phyloP scores from a whole-genome alignment of 2,113 vertebrate genomes.

The Rhabdomys dilectus region DNA sequence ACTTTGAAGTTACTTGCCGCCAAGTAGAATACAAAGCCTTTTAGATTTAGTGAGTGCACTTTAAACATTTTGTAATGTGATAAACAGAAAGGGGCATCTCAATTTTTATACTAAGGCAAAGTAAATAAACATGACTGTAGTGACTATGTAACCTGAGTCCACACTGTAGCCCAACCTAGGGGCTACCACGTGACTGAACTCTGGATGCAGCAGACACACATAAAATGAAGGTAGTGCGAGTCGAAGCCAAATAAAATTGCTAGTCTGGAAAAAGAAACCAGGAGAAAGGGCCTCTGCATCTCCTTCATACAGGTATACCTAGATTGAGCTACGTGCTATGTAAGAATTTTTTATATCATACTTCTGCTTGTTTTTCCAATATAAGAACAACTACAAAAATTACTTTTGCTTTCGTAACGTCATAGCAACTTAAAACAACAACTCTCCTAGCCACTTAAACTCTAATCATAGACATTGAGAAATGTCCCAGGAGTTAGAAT shows the following conservation, averaged over 20 bases:
- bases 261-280: background rate
- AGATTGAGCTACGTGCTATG: background rate
- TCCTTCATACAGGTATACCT: background rate
- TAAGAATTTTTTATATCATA: background rate
- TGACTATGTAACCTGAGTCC: conserved; percentile 46
- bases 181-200: background rate
- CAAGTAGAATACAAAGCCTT: conserved; percentile 18
- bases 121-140: conserved; percentile 26
- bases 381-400: background rate
- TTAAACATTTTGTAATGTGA: conserved; percentile 37
- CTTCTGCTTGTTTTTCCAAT: conserved; percentile 1
- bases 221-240: conserved; percentile 20
- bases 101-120: conserved; percentile 58
- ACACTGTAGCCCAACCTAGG: background rate
- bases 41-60: conserved; percentile 45
- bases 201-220: background rate
- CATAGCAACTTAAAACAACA: background rate
- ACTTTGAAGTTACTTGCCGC: conserved; percentile 5
- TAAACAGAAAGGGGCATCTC: conserved; percentile 58
- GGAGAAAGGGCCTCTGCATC: background rate
- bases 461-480: background rate
- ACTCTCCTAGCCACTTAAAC: background rate
- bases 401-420: background rate
- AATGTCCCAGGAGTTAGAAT: background rate
- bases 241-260: background rate